Base-by-base conservation (phyloP, 2,888 invertebrate species). In the Sminthurinus aureus region DNA sequence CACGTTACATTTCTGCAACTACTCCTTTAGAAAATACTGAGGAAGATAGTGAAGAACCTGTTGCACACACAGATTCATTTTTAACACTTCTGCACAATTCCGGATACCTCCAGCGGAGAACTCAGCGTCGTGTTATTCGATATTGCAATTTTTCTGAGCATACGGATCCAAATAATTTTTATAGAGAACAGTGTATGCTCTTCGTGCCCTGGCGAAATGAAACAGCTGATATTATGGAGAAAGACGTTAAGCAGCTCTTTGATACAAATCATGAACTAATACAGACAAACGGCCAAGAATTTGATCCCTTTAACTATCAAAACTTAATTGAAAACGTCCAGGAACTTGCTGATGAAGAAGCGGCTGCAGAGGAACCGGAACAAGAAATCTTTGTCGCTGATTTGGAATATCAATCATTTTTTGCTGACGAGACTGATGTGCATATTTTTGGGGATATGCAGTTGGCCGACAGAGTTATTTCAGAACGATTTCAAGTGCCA, bases 181-280 rank as follows among this genome's bases (percentile, higher is more conserved):
- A 85, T 77, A 84, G 89, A 75, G 88, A 89, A 71, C 83, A 87
- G 13, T 66, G 89, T 0, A 89, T 89, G 89, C 85, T 90, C 2
- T 90, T 85, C 83, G 20, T 84, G 0, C 88, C 89, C 8, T 90
- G 89, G 90, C 81, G 89, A 78, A 76, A 89, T 81, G 89, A 89
- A 85, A 38, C 87, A 4, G 15, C 9, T 0, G 85, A 86, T n/a
- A 66, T 81, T 0, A 50, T 85, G 0, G 26, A 77, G 1, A 12
- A 66, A 15, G 24, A 81, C 74, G 12, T 18, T 20, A 69, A 86
- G 75, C 18, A 66, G 8, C 58, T 51, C 15, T 86, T 52, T 64
- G 22, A 66, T 13, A 58, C 12, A 18, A 71, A 80, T 52, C 2
- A n/a, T 38, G 18, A n/a, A 50, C 64, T 71, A 64, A 83, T 85